Conservation (phyloP, 2,797 vertebrate species). For the Paratrypauchen microcephalus region DNA sequence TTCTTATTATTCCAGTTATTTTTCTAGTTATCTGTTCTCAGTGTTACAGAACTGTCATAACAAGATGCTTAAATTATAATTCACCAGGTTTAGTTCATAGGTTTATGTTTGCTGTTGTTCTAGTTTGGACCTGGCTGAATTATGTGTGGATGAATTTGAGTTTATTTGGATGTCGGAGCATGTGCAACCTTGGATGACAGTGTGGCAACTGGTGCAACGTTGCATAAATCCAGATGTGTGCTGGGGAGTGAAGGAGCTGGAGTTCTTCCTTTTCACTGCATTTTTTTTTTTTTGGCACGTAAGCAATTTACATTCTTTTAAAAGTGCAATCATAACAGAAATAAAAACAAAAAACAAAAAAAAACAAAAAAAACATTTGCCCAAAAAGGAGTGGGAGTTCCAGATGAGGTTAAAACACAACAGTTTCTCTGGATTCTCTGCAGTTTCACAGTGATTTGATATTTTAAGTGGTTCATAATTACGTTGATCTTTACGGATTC, state of each 20-base stretch:
- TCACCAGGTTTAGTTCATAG: not conserved
- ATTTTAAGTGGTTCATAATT: not conserved
- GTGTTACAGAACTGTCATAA: not conserved
- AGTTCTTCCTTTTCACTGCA: slow-evolving; percentile 12
- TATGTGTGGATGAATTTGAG: slow-evolving; percentile 23
- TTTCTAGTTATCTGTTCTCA: no score
- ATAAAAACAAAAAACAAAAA: no score
- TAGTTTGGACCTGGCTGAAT: not conserved
- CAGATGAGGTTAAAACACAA: slow-evolving; percentile 19
- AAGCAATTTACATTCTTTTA: no score
- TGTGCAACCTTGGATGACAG: slow-evolving; percentile 1
- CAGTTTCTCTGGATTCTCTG: not conserved
- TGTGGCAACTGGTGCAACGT: slow-evolving; percentile 29
- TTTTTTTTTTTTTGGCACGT: no score
- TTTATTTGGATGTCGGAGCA: not conserved
- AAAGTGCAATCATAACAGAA: no score
- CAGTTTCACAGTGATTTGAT: not conserved
- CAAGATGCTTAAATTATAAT: not conserved
- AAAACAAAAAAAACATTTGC: no score
- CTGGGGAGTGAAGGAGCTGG: slow-evolving; percentile 7
- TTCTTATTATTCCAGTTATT: no score
- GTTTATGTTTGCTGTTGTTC: not conserved
- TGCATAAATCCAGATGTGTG: slow-evolving; percentile 29
- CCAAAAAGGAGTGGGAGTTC: slow-evolving; percentile 23
- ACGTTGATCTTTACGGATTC: not conserved